A percentile compares a stretch with the other conserved stretches of the same genome.
phyloP scores from a whole-genome alignment of 1,140 invertebrate species.

The Coenobita brevimanus region DNA sequence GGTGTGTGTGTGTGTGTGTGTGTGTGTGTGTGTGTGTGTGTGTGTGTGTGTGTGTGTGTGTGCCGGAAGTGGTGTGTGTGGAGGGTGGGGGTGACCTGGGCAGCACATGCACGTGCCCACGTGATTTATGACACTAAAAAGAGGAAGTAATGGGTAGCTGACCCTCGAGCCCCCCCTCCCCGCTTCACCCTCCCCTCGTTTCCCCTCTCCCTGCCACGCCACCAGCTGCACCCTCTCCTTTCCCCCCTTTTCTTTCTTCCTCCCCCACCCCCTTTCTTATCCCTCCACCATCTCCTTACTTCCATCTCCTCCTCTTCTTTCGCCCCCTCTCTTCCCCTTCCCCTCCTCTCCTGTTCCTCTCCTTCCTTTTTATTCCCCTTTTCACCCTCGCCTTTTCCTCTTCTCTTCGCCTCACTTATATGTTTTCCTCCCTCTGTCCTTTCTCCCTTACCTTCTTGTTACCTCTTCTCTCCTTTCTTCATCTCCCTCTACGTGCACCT shows the following conservation, averaged over 20 bases:
- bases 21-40: no score
- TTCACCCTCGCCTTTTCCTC: background rate
- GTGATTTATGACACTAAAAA: constrained; percentile 31
- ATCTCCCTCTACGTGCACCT: background rate
- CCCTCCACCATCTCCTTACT: background rate
- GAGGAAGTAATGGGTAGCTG: constrained; percentile 32
- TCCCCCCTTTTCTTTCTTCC: background rate
- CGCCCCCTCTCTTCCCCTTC: constrained; percentile 1
- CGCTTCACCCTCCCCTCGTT: background rate
- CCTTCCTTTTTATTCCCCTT: background rate
- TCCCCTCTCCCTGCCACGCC: background rate
- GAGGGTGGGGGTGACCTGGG: background rate
- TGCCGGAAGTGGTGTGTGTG: background rate
- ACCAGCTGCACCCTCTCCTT: background rate
- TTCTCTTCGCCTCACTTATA: background rate
- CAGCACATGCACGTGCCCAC: constrained; percentile 9
- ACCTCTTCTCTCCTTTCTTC: background rate
- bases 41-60: no score
- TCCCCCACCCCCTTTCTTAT: background rate
- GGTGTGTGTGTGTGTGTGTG: no score
- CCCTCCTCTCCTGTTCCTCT: background rate
- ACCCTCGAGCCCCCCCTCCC: background rate
- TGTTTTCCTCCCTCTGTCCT: background rate
- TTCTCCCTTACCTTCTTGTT: background rate
- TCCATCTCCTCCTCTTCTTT: background rate